phyloP scores from a whole-genome alignment of 2,888 invertebrate species.

The Lapara coniferarum region DNA sequence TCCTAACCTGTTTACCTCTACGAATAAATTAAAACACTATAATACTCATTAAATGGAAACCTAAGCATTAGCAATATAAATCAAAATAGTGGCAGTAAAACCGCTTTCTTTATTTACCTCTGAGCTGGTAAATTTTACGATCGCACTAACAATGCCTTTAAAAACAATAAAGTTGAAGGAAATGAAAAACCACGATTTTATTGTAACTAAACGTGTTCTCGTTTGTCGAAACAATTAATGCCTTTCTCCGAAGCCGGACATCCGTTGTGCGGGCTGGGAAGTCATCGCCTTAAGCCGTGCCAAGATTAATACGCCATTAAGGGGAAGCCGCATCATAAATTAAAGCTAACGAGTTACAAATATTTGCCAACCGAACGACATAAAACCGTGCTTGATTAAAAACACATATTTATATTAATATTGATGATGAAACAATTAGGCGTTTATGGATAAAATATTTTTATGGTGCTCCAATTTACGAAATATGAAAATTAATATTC shows the following conservation, averaged over 20 bases:
- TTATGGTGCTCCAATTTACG: constrained; percentile 3
- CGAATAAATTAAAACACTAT: constrained; percentile 7
- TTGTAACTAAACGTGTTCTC: constrained; percentile 19
- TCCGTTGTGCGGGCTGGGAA: constrained; percentile 63
- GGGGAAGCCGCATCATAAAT: constrained; percentile 43
- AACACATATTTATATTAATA: constrained; percentile 48
- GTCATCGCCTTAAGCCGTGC: constrained; percentile 57
- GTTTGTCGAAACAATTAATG: constrained; percentile 58
- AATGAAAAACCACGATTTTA: constrained; percentile 17
- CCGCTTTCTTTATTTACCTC: constrained; percentile 17
- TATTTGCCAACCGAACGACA: constrained; percentile 36
- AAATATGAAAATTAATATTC: not conserved
- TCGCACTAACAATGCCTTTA: constrained; percentile 14
- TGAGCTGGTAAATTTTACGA: constrained; percentile 12
- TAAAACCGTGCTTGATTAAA: constrained; percentile 33
- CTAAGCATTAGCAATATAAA: not conserved
- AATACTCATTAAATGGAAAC: not conserved
- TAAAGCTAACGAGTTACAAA: constrained; percentile 50
- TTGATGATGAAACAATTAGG: constrained; percentile 43
- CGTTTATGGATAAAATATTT: constrained; percentile 5
- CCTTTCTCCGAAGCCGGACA: constrained; percentile 67
- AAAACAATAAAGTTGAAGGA: constrained; percentile 18
- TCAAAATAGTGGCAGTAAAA: not conserved
- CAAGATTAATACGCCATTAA: constrained; percentile 57
- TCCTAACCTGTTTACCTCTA: constrained; percentile 1